Percentiles rank a stretch among this genome's conserved stretches.
phyloP scores from a whole-genome alignment of 2,113 vertebrate species.

The Chinchilla lanigera region DNA sequence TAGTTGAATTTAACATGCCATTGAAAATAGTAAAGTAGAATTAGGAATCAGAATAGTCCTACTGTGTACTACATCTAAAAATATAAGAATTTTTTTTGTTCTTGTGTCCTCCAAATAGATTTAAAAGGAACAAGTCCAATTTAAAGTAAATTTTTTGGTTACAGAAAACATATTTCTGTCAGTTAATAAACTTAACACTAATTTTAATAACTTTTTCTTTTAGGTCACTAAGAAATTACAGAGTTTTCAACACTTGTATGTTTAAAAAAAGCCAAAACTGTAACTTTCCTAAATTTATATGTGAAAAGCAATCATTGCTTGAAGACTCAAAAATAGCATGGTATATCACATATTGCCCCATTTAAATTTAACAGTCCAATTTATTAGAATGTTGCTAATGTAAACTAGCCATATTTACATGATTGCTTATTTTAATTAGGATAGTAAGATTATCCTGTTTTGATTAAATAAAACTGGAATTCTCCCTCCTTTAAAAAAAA shows the following conservation, averaged over 20 bases:
- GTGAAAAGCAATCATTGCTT: constrained; percentile 63
- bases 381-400: constrained; percentile 80
- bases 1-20: not conserved
- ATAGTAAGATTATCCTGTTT: constrained; percentile 70
- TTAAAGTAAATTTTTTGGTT: constrained; percentile 31
- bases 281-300: constrained; percentile 40
- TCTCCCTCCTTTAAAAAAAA: not conserved
- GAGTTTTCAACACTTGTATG: constrained; percentile 37
- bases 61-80: not conserved
- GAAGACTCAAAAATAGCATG: constrained; percentile 40
- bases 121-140: not conserved
- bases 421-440: constrained; percentile 75
- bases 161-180: constrained; percentile 12
- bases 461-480: constrained; percentile 42
- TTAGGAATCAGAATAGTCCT: not conserved
- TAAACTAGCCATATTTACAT: constrained; percentile 72
- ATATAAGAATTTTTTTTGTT: not conserved
- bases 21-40: not conserved
- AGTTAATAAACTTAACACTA: constrained; percentile 45
- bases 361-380: constrained; percentile 82
- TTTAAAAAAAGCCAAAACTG: not conserved
- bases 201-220: constrained; percentile 39
- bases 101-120: not conserved
- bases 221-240: constrained; percentile 57
- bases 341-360: constrained; percentile 73